Evolutionary conservation across 2,797 vertebrate genomes (phyloP).

Genomic region (Tragopan temminckii): DNA sequence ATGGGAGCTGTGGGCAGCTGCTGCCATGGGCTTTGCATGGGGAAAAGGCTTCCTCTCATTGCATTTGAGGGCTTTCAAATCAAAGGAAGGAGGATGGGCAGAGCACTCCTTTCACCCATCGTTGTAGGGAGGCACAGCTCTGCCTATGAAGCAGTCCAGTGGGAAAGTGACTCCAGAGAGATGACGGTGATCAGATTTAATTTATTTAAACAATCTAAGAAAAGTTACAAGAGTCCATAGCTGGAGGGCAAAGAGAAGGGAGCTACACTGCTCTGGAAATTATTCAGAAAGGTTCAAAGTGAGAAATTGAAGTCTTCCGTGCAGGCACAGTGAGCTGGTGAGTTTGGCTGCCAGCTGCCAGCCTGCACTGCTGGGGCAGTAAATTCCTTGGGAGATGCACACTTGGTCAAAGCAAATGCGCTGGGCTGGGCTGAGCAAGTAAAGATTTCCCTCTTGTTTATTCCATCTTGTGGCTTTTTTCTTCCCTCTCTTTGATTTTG

Average conservation of each 20-base stretch:
- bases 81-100: background rate
- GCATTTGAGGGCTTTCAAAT: background rate
- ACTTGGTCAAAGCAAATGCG: background rate
- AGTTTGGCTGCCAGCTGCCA: too few relatives aligned
- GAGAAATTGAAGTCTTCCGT: background rate
- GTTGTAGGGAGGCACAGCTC: background rate
- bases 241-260: constrained; percentile 3
- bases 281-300: constrained; percentile 38
- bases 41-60: background rate
- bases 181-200: constrained; percentile 15
- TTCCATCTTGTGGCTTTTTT: background rate
- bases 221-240: background rate
- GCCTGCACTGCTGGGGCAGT: background rate
- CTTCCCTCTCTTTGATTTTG: background rate
- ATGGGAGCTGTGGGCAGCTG: background rate
- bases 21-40: background rate
- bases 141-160: background rate
- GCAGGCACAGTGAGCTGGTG: too few relatives aligned
- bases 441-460: background rate
- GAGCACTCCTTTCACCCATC: background rate
- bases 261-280: constrained; percentile 6
- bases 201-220: constrained; percentile 19
- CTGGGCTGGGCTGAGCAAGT: fast-evolving
- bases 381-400: background rate
- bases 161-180: background rate